These are phyloP conservation scores for Etheostoma perlongum DNA, from an alignment of 2,797 vertebrate genomes.

Conservation along the genomic window DNA sequence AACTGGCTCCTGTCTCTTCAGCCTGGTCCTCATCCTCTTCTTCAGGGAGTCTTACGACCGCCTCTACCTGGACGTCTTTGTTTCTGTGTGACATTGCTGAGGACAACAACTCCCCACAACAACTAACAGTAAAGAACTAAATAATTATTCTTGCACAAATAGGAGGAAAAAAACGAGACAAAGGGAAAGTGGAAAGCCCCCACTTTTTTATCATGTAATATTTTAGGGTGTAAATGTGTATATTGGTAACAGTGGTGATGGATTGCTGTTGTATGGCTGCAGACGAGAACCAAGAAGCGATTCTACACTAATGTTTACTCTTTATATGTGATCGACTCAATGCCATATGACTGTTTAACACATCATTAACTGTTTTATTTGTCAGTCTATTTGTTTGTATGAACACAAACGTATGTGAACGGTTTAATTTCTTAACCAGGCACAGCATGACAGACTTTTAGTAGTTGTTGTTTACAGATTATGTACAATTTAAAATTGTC, in stretches of 20 bases:
- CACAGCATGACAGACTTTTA: slow-evolving; percentile 40
- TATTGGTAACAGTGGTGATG: slow-evolving; percentile 36
- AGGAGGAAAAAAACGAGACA: slow-evolving; percentile 46
- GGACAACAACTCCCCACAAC: not conserved
- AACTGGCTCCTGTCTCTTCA: slow-evolving; percentile 94
- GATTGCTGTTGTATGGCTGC: slow-evolving; percentile 32
- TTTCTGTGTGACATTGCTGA: slow-evolving; percentile 87
- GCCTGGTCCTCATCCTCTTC: slow-evolving; percentile 94
- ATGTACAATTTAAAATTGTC: slow-evolving; percentile 39
- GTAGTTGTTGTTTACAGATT: slow-evolving; percentile 48
- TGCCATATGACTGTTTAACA: slow-evolving; percentile 32
- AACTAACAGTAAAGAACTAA: slow-evolving; percentile 50
- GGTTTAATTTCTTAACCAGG: slow-evolving; percentile 43
- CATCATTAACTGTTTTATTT: slow-evolving; percentile 37
- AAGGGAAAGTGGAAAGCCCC: slow-evolving; percentile 48
- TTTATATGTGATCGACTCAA: slow-evolving; percentile 38
- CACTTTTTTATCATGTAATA: slow-evolving; percentile 15
- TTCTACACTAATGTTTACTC: slow-evolving; percentile 48
- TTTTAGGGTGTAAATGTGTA: slow-evolving; percentile 55
- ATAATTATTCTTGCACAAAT: slow-evolving; percentile 76
- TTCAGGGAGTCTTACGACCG: slow-evolving; percentile 98
- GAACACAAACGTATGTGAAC: slow-evolving; percentile 36
- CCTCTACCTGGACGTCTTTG: slow-evolving; percentile 97
- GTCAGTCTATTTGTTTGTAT: slow-evolving; percentile 35
- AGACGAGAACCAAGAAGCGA: slow-evolving; percentile 21